Percentiles rank a stretch among this genome's conserved stretches.
Evolutionary conservation across 2,888 invertebrate genomes (phyloP).

Genomic region (Xylophagus ater): DNA sequence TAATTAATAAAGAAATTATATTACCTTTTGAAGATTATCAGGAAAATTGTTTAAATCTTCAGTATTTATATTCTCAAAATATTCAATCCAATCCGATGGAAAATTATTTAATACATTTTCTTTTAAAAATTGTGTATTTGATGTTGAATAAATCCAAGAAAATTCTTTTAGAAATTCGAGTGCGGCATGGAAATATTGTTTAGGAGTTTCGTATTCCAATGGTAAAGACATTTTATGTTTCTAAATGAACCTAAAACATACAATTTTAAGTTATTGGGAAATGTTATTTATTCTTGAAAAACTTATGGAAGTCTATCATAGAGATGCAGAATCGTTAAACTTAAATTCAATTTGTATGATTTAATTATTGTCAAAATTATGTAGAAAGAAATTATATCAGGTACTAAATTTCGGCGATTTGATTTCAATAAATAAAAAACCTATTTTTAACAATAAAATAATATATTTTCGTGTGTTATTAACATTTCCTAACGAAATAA

Average conservation of each 20-base stretch:
- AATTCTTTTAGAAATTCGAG: conserved; percentile 47
- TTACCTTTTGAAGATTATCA: conserved; percentile 25
- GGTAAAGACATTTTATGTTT: conserved; percentile 34
- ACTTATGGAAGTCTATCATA: too few species aligned
- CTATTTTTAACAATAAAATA: too few species aligned
- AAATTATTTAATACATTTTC: conserved; percentile 45
- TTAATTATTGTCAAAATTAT: too few species aligned
- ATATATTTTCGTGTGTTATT: too few species aligned
- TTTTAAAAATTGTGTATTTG: conserved; percentile 54
- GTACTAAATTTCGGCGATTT: too few species aligned
- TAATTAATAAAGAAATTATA: conserved; percentile 9
- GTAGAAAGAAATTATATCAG: too few species aligned
- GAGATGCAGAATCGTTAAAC: too few species aligned
- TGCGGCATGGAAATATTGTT: conserved; percentile 46
- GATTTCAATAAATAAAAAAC: too few species aligned
- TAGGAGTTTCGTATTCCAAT: conserved; percentile 20
- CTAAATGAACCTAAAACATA: conserved; percentile 1
- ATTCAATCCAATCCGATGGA: conserved; percentile 42
- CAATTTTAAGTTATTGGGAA: too few species aligned
- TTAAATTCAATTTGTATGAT: too few species aligned
- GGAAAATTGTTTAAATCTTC: conserved; percentile 42
- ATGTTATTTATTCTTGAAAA: too few species aligned
- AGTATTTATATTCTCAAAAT: conserved; percentile 36
- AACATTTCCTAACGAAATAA: too few species aligned
- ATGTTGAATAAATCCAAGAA: conserved; percentile 51